Percentiles rank a stretch among this genome's conserved stretches.
phyloP scores from a whole-genome alignment of 2,888 invertebrate genomes.

The Drosophila pegasa region DNA sequence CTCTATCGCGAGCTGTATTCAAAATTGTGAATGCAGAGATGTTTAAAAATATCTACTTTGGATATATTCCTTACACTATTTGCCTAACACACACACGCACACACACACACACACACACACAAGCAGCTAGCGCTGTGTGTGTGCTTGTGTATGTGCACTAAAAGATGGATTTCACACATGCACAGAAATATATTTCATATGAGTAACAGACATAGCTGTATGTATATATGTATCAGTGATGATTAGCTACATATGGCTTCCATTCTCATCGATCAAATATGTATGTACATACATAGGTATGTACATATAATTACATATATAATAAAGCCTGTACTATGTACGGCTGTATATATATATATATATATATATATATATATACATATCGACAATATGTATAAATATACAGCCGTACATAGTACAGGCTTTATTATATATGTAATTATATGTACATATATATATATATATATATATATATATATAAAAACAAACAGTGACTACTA shows the following conservation, averaged over 20 bases:
- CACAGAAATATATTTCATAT: conserved; percentile 4
- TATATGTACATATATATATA: conserved; percentile 1
- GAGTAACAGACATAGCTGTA: conserved; percentile 2
- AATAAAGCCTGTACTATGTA: no score
- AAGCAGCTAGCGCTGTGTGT: no score
- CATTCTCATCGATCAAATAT: not conserved
- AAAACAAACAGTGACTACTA: conserved; percentile 55
- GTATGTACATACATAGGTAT: conserved; percentile 7
- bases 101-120: conserved; percentile 1
- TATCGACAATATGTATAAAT: not conserved
- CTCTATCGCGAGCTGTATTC: not conserved
- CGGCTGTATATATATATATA: conserved; percentile 12
- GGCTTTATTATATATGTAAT: conserved; percentile 10
- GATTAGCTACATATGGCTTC: conserved; percentile 1
- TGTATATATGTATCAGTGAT: conserved; percentile 3
- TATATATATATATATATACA: conserved; percentile 1
- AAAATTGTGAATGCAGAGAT: not conserved
- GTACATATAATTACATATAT: not conserved
- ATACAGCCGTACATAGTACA: no score
- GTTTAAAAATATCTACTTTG: not conserved
- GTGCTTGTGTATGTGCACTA: not conserved
- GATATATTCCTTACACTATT: conserved; percentile 4
- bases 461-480: not conserved
- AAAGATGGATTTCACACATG: conserved; percentile 9
- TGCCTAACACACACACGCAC: not conserved